Evolutionary conservation across 2,797 vertebrate genomes (phyloP).

Genomic region (Brotogeris chrysoptera): DNA sequence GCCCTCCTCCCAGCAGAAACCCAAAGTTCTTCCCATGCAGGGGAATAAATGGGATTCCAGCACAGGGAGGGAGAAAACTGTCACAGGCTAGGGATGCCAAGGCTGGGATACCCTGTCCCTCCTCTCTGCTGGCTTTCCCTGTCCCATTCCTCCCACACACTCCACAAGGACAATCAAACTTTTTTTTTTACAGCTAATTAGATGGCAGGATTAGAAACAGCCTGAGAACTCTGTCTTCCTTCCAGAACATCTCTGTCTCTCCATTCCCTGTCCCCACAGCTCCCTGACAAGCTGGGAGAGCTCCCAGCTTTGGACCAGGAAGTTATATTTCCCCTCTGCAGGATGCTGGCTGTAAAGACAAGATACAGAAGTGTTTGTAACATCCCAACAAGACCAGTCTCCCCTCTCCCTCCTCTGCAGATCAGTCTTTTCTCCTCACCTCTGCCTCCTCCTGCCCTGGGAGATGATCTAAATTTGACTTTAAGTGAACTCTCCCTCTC

Average conservation of each 20-base stretch:
- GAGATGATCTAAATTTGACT: not conserved
- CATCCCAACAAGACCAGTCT: not conserved
- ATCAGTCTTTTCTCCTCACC: not conserved
- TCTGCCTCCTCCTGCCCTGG: not conserved
- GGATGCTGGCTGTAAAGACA: not conserved
- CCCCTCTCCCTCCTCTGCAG: not conserved
- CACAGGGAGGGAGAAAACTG: not conserved
- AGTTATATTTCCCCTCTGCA: not conserved
- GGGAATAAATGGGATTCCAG: not conserved
- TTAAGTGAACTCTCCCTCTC: not conserved
- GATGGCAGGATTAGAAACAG: constrained; percentile 25
- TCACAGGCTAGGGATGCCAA: not conserved
- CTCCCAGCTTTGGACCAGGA: not conserved
- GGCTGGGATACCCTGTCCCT: not conserved
- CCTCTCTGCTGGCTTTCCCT: not conserved
- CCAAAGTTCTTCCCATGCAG: not conserved
- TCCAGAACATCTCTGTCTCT: not conserved
- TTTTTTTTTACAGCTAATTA: constrained; percentile 6
- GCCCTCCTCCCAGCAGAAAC: not conserved
- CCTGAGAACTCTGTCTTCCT: not conserved
- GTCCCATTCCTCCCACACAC: not conserved
- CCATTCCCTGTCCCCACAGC: not conserved
- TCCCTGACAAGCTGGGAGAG: not conserved
- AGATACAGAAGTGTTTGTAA: not conserved
- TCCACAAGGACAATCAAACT: not conserved